Conservation (phyloP, 2,888 invertebrate genomes). For the Patella ulyssiponensis region DNA sequence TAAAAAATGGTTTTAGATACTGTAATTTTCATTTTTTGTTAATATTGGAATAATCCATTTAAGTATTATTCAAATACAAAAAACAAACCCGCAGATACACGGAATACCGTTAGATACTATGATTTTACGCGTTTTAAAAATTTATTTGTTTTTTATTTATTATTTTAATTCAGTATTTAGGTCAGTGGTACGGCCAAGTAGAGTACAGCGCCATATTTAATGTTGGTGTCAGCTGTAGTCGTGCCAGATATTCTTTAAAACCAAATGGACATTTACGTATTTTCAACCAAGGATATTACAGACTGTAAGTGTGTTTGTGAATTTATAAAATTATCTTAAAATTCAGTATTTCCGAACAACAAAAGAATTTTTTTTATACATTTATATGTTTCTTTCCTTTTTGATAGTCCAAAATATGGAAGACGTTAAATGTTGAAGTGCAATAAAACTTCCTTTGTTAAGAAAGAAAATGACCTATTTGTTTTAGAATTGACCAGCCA, state of each 20-base stretch:
- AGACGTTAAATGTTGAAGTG: no score
- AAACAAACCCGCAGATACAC: background rate
- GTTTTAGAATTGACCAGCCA: background rate
- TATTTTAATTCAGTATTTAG: background rate
- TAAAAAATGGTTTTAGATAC: no score
- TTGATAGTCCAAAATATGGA: no score
- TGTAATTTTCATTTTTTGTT: no score
- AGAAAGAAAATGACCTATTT: background rate
- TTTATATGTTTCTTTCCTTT: no score
- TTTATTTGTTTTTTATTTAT: background rate
- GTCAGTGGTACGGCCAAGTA: background rate
- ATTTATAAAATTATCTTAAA: no score
- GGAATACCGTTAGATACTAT: no score
- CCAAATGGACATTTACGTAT: background rate
- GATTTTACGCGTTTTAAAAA: background rate
- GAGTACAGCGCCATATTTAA: background rate
- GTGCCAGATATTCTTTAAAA: background rate
- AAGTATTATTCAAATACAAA: background rate
- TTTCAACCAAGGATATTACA: constrained; percentile 1
- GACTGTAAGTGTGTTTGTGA: background rate
- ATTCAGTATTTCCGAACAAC: no score
- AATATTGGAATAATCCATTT: background rate
- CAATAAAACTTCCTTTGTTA: no score
- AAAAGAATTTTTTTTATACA: no score
- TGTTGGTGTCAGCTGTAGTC: background rate